Percentiles rank a stretch among this genome's conserved stretches.
Evolutionary conservation across 2,113 vertebrate genomes (phyloP).

Genomic region (Amphiprion percula): DNA sequence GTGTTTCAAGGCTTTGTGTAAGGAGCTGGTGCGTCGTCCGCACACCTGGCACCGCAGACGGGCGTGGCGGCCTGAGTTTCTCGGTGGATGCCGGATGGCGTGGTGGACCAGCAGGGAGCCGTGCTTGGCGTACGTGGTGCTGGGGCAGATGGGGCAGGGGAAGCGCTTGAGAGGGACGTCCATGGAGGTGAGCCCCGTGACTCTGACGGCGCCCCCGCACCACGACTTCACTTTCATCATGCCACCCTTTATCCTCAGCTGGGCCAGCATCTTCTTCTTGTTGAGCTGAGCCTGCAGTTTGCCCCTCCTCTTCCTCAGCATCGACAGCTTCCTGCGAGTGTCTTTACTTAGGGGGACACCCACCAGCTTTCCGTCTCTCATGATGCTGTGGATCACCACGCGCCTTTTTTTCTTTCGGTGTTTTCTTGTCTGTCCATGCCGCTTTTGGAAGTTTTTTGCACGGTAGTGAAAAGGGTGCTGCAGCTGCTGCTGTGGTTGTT

Average conservation of each 20-base stretch:
- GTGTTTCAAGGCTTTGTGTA: slow-evolving; percentile 89
- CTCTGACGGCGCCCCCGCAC: slow-evolving; percentile 74
- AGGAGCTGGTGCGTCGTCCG: slow-evolving; percentile 86
- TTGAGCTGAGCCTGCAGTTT: slow-evolving; percentile 75
- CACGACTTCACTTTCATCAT: slow-evolving; percentile 69
- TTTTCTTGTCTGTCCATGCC: slow-evolving; percentile 65
- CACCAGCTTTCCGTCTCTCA: slow-evolving; percentile 80
- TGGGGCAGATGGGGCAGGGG: slow-evolving; percentile 83
- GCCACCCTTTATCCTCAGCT: slow-evolving; percentile 74
- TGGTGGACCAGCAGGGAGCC: slow-evolving; percentile 81
- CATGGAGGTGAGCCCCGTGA: slow-evolving; percentile 78
- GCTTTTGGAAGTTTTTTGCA: slow-evolving; percentile 76
- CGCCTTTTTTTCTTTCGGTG: slow-evolving; percentile 79
- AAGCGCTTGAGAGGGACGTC: slow-evolving; percentile 80
- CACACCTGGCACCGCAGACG: slow-evolving; percentile 88
- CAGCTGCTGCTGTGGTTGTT: slow-evolving; percentile 26
- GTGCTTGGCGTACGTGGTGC: slow-evolving; percentile 77
- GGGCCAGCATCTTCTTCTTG: slow-evolving; percentile 76
- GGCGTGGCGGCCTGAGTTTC: slow-evolving; percentile 78
- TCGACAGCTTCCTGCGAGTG: slow-evolving; percentile 70
- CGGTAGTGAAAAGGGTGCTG: slow-evolving; percentile 82
- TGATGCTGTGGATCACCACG: slow-evolving; percentile 81
- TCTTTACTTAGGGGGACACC: slow-evolving; percentile 78
- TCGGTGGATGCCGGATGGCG: slow-evolving; percentile 77
- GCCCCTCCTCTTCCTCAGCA: slow-evolving; percentile 70